A percentile compares a stretch with the other conserved stretches of the same genome.
phyloP scores from a whole-genome alignment of 2,797 vertebrate genomes.

The Zalophus californianus region DNA sequence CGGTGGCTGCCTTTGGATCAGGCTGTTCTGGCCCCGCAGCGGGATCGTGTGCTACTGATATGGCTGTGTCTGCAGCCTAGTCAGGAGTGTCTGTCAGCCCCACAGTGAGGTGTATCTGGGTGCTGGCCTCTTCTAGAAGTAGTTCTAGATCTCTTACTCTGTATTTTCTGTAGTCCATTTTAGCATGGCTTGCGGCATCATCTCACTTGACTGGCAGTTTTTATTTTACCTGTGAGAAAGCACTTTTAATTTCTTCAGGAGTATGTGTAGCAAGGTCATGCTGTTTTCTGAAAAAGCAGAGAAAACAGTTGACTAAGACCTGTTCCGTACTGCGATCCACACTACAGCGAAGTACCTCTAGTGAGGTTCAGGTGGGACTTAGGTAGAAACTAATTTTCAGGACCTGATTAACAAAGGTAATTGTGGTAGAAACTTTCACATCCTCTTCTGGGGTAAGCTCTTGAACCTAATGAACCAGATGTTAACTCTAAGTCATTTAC shows the following conservation, averaged over 20 bases:
- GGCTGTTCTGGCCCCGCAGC: neutral
- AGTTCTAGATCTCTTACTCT: neutral
- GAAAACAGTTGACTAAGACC: neutral
- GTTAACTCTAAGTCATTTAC: neutral
- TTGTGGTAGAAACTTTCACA: neutral
- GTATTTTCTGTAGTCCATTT: neutral
- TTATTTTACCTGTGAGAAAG: neutral
- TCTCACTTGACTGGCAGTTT: neutral
- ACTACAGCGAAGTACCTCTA: neutral
- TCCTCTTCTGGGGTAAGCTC: neutral
- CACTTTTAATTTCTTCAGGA: neutral
- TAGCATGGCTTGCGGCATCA: neutral
- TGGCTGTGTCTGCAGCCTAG: neutral
- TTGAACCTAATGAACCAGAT: neutral
- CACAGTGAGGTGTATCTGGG: neutral
- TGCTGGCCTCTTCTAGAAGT: neutral
- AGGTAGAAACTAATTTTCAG: neutral
- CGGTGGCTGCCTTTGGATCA: neutral
- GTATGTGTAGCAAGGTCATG: neutral
- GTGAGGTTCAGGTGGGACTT: neutral
- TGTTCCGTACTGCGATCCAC: neutral
- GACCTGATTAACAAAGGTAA: neutral
- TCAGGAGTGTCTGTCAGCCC: neutral
- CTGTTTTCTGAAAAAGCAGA: slow-evolving; percentile 1
- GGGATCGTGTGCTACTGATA: neutral